These are phyloP conservation scores for Oxytorus armatus DNA, from an alignment of 2,888 invertebrate species.

Conservation along the genomic window DNA sequence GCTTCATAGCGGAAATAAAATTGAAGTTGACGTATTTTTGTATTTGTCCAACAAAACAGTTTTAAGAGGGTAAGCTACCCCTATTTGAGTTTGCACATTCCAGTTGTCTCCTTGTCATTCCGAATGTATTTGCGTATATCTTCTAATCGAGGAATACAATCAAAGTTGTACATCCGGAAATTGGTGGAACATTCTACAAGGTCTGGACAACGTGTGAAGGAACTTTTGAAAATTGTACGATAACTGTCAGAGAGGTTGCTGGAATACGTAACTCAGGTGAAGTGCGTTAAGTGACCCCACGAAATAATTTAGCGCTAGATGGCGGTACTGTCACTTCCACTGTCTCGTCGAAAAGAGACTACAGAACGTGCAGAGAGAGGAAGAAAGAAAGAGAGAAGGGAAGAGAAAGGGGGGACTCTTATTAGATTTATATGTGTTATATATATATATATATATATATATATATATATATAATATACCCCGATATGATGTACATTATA, in stretches of 20 bases:
- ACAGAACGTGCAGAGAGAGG: background rate
- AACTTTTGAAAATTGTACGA: conserved; percentile 12
- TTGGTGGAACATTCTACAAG: background rate
- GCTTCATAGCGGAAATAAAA: too few relatives aligned
- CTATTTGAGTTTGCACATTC: too few relatives aligned
- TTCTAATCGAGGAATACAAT: too few relatives aligned
- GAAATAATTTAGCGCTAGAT: conserved; percentile 16
- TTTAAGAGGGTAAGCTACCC: too few relatives aligned
- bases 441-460: conserved; percentile 17
- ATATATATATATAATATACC: conserved; percentile 27
- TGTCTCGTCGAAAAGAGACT: background rate
- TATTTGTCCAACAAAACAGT: too few relatives aligned
- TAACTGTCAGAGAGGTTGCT: background rate
- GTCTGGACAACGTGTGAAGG: background rate
- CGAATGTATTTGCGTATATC: too few relatives aligned
- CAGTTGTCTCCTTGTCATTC: too few relatives aligned
- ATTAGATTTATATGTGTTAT: conserved; percentile 38
- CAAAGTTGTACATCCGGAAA: too few relatives aligned
- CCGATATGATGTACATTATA: conserved; percentile 43
- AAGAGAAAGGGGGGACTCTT: conserved; percentile 19
- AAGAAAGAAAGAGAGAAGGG: conserved; percentile 13
- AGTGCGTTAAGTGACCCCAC: conserved; percentile 6
- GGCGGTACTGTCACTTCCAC: conserved; percentile 42
- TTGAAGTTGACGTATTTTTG: too few relatives aligned
- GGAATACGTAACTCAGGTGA: conserved; percentile 19